Conservation (phyloP, 2,797 vertebrate genomes). For the Synaphobranchus kaupii region DNA sequence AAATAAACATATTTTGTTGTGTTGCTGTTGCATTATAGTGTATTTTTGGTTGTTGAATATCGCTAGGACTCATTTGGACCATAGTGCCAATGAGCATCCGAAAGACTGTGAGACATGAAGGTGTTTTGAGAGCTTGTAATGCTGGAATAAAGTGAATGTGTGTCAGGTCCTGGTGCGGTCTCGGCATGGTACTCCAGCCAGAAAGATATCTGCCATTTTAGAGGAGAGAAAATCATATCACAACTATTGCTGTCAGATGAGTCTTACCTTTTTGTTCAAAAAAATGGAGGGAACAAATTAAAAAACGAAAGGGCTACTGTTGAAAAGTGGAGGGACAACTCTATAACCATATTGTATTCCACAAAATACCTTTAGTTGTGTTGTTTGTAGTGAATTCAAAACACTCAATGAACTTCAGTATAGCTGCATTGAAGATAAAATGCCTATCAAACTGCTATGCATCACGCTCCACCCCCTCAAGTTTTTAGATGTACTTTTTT, state of each 20-base stretch:
- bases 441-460: background rate
- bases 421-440: background rate
- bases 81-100: no score
- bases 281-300: background rate
- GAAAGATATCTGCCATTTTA: background rate
- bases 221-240: background rate
- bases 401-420: background rate
- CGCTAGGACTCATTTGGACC: no score
- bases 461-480: background rate
- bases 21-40: no score
- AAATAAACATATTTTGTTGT: no score
- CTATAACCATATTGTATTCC: no score
- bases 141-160: background rate
- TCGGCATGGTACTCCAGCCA: background rate
- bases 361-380: no score
- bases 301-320: background rate
- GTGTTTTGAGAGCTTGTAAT: background rate
- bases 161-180: background rate
- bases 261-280: no score
- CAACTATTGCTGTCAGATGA: no score
- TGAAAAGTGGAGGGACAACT: background rate
- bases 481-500: background rate
- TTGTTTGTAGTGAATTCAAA: no score
- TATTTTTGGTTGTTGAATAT: no score
- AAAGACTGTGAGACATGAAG: background rate